Evolutionary conservation across 2,797 vertebrate species (phyloP), one percentile per base, ranked within the genome.

Genomic region (Myiotriccus ornatus): DNA sequence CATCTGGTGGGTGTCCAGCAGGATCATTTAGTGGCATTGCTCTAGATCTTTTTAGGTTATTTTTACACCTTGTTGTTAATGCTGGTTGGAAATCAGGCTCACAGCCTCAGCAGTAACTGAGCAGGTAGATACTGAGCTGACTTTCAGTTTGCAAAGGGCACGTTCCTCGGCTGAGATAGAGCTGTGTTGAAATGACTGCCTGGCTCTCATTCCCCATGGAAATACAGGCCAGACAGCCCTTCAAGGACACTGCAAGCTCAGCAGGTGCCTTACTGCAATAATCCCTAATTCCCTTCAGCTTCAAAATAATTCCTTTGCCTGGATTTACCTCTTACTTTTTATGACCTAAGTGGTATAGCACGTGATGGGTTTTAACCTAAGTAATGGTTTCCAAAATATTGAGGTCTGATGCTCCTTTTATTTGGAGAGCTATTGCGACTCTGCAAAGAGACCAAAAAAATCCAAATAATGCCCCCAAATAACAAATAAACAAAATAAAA

Each of bases 271-370:
- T 43, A 15, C 63, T 80, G 52, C 2, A 5, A 9, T 92, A 89
- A 96, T 95, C 87, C 49, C 53, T 93, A 78, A 93, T 94, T 91
- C 84, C 43, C 49, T 87, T 93, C 82, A 87, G 41, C 14, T 88
- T 79, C 80, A 43, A 30, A 65, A 41, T 47, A 91, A 95, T 87
- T 89, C 64, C 73, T 78, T 71, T 63, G 71, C 68, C 60, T 91
- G 53, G 76, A 78, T 95, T 95, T 90, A 23, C 75, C 60, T 70
- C 60, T 67, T 64, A 22, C 52, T 92, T 91, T 89, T 82, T 77
- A 23, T 89, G 84, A 67, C 37, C 37, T 56, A 49, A 49, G 37
- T 89, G 34, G 16, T 76, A 35, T 8, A 63, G 60, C 32, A 37
- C 34, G n/a, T 79, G 67, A 44, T 84, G 15, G 47, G 21, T 74